Evolutionary conservation across 1,140 invertebrate species (phyloP), one percentile per base, ranked within the genome.

Genomic region (Macrobrachium rosenbergii): DNA sequence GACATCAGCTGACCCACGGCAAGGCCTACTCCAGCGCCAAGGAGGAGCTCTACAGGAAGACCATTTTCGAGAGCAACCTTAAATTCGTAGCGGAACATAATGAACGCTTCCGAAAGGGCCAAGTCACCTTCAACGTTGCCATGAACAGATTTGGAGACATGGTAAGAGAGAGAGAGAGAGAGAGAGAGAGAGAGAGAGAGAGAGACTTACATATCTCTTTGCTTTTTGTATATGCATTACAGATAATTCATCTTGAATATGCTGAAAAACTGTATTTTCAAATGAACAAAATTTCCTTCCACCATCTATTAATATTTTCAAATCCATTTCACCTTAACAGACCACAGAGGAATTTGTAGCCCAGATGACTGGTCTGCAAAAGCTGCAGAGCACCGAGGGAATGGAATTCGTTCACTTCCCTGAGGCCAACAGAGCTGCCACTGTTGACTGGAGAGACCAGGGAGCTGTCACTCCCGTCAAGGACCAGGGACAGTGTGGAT

Each of bases 381-480:
- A 43, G 14, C 72, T 43, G 23, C 6, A 43, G 23, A 12, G 23
- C 72, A 23, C 21, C 21, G 72, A 16, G 8, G 7, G 12, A 16
- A 23, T 16, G 12, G 23, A 21, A 12, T 37, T 75, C 72, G 72
- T 2, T 37, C 72, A 23, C 16, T 17, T 17, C 72, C 45, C 72
- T 37, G 72, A 75, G 8, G 72, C 45, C 16, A 1, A 2, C 7
- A 21, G 23, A n/a, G 73, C 83, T n/a, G 75, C 21, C 58, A 17
- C 5, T 6, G 73, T 93, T 84, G 93, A 93, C 86, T 93, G 93
- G 28, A 92, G 91, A 77, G 88, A 90, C 2, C 89, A 92, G 73
- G 91, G 91, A 17, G 89, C 90, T 69, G 92, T 93, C 5, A 93
- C 92, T 12, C 77, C 91, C 2, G 91, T 93, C 58, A 93, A 93